These are phyloP conservation scores for Phymastichus coffea DNA, from an alignment of 1,140 invertebrate genomes.

Conservation along the genomic window DNA sequence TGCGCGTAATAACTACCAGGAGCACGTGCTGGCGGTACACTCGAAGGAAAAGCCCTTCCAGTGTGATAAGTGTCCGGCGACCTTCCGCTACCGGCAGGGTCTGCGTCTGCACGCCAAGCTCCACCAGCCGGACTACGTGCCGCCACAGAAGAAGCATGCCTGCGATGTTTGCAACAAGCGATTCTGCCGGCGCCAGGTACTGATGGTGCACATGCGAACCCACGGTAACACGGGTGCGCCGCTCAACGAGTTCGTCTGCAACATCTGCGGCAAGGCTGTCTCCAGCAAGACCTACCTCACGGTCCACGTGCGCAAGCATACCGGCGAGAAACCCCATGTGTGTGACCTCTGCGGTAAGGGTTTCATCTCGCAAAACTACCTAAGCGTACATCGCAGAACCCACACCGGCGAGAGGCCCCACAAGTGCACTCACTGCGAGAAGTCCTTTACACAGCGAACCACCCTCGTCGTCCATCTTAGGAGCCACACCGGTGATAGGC, in stretches of 20 bases:
- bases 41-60: slow-evolving; percentile 48
- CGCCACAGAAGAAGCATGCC: slow-evolving; percentile 54
- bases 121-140: slow-evolving; percentile 55
- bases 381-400: slow-evolving; percentile 70
- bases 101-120: slow-evolving; percentile 58
- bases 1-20: slow-evolving; percentile 45
- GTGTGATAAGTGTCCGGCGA: slow-evolving; percentile 55
- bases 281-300: slow-evolving; percentile 76
- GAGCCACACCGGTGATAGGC: slow-evolving; percentile 64
- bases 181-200: slow-evolving; percentile 52
- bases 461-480: slow-evolving; percentile 57
- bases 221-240: slow-evolving; percentile 36
- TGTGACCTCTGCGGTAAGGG: slow-evolving; percentile 65
- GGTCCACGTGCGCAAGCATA: slow-evolving; percentile 80
- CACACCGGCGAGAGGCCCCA: slow-evolving; percentile 72
- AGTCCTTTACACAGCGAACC: slow-evolving; percentile 71
- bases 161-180: slow-evolving; percentile 55
- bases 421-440: slow-evolving; percentile 67
- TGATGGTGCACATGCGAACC: slow-evolving; percentile 53
- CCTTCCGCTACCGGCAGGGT: slow-evolving; percentile 56
- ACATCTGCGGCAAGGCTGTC: slow-evolving; percentile 70
- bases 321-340: slow-evolving; percentile 57
- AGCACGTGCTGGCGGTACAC: slow-evolving; percentile 47
- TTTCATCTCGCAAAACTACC: slow-evolving; percentile 69
- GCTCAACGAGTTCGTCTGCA: slow-evolving; percentile 63